These are phyloP conservation scores for Drosophila malerkotliana DNA, from an alignment of 1,140 invertebrate species.

Conservation along the genomic window DNA sequence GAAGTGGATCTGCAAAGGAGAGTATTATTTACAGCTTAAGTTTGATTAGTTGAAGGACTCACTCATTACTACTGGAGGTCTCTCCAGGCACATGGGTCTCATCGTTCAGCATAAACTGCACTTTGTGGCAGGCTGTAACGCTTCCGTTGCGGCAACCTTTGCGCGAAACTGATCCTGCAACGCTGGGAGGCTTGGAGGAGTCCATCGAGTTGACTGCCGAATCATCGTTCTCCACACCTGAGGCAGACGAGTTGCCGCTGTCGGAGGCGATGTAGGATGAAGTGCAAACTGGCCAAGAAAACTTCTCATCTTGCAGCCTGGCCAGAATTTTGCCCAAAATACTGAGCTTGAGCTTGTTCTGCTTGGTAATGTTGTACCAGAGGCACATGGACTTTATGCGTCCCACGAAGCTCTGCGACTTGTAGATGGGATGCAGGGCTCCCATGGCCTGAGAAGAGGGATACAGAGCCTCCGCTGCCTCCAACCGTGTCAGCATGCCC, in stretches of 20 bases:
- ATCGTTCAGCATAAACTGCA: constrained; percentile 79
- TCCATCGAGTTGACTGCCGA: constrained; percentile 79
- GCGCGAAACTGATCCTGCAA: constrained; percentile 30
- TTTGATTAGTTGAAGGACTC: constrained; percentile 5
- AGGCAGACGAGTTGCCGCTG: constrained; percentile 75
- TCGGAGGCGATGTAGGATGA: constrained; percentile 64
- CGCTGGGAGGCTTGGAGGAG: constrained; percentile 68
- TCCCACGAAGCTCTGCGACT: constrained; percentile 87
- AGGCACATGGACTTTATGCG: constrained; percentile 92
- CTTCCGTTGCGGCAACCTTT: constrained; percentile 44
- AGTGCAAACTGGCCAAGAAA: constrained; percentile 80
- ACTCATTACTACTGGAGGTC: constrained; percentile 81
- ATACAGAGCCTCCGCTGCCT: constrained; percentile 92
- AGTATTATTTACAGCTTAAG: not conserved
- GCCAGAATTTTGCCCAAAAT: constrained; percentile 91
- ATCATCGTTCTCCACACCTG: constrained; percentile 78
- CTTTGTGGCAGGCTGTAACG: constrained; percentile 59
- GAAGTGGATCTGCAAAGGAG: constrained; percentile 64
- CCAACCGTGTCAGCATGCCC: constrained; percentile 88
- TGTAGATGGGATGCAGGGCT: constrained; percentile 89
- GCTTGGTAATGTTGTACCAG: constrained; percentile 95
- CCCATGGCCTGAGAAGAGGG: constrained; percentile 92
- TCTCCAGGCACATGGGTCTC: constrained; percentile 70
- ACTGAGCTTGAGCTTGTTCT: constrained; percentile 91
- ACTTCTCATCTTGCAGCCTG: constrained; percentile 82